These are phyloP conservation scores for Bombus breviceps DNA, from an alignment of 1,140 invertebrate species.

Conservation along the genomic window DNA sequence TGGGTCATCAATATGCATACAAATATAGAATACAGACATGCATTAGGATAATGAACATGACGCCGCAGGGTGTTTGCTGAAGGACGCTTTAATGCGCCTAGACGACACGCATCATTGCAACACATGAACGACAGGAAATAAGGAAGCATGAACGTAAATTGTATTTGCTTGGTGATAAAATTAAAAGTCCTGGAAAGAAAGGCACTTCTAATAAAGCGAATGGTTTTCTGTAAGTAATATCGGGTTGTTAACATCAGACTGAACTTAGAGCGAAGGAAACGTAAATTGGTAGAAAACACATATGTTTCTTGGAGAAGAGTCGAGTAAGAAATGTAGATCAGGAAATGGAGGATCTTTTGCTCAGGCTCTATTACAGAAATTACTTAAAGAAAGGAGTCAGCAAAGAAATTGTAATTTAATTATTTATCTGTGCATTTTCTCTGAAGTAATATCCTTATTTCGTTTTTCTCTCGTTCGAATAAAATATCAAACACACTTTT, in stretches of 20 bases:
- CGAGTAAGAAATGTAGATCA: too few relatives aligned
- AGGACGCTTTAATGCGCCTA: conserved; percentile 22
- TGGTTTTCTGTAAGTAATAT: too few relatives aligned
- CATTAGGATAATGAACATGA: conserved; percentile 37
- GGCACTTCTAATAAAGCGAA: neutral
- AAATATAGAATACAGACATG: neutral
- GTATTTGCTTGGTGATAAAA: neutral
- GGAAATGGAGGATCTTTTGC: too few relatives aligned
- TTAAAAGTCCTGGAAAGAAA: neutral
- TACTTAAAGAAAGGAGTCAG: too few relatives aligned
- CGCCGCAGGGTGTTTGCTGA: conserved; percentile 8
- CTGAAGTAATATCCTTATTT: neutral
- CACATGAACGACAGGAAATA: neutral
- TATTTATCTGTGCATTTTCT: neutral
- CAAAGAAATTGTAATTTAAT: neutral
- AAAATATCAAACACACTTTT: neutral
- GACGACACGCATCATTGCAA: conserved; percentile 10
- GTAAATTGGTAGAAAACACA: neutral
- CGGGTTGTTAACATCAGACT: too few relatives aligned
- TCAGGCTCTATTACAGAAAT: too few relatives aligned
- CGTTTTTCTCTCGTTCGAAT: neutral
- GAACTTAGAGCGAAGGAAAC: neutral
- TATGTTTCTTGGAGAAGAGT: neutral
- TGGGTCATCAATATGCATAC: conserved; percentile 1
- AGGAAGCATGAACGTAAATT: neutral